These are phyloP conservation scores for Numenius phaeopus DNA, from an alignment of 2,797 vertebrate species.

Conservation along the genomic window DNA sequence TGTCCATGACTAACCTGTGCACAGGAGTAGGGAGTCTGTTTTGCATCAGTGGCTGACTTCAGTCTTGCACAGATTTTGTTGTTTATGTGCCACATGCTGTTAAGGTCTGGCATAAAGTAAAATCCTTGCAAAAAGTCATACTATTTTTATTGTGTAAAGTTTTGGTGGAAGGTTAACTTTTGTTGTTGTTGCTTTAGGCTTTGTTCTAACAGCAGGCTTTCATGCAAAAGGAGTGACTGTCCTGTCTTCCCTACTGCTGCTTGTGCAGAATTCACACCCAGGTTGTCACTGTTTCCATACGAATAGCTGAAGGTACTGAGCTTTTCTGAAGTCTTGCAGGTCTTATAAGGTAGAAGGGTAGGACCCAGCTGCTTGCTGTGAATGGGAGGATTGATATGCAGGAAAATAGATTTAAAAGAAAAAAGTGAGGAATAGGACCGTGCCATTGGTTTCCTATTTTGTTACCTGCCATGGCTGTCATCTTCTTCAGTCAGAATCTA, in stretches of 20 bases:
- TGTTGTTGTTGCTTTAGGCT: background rate
- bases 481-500: background rate
- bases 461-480: background rate
- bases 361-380: background rate
- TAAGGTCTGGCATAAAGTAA: background rate
- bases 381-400: background rate
- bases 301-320: background rate
- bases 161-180: background rate
- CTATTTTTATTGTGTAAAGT: background rate
- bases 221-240: background rate
- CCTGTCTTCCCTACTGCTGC: background rate
- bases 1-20: background rate
- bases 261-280: background rate
- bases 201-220: background rate
- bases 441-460: background rate
- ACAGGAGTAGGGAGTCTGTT: background rate
- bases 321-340: background rate
- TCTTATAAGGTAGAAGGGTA: background rate
- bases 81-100: background rate
- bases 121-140: background rate
- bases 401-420: background rate
- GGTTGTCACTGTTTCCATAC: fast-evolving
- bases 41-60: background rate
- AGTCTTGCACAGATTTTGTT: background rate
- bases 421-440: background rate